A percentile compares a stretch with the other conserved stretches of the same genome.
Conservation (phyloP, 2,888 invertebrate genomes). For the Acleris literana region DNA sequence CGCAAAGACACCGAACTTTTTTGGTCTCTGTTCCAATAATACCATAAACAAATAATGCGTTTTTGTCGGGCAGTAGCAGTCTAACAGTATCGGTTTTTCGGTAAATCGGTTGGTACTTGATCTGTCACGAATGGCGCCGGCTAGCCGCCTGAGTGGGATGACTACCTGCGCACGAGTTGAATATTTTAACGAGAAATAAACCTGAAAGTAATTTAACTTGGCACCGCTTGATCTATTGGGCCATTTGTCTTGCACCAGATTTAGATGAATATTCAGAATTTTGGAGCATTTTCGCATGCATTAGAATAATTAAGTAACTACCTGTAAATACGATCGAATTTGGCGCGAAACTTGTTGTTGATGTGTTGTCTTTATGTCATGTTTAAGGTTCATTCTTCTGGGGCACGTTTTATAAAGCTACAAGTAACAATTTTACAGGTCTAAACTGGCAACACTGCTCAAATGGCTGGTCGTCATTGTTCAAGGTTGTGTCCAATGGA, state of each 20-base stretch:
- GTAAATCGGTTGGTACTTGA: neutral
- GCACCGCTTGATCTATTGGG: slow-evolving; percentile 32
- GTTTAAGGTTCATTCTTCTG: too few relatives aligned
- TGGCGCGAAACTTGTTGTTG: neutral
- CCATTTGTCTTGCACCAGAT: slow-evolving; percentile 33
- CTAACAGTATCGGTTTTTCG: slow-evolving; percentile 13
- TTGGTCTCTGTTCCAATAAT: neutral
- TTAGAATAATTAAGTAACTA: too few relatives aligned
- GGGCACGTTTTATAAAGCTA: too few relatives aligned
- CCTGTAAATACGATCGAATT: too few relatives aligned
- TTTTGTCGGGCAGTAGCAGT: slow-evolving; percentile 20
- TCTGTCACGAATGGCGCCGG: slow-evolving; percentile 31
- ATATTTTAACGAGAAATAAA: slow-evolving; percentile 33
- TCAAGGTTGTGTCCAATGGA: too few relatives aligned
- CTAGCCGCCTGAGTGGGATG: slow-evolving; percentile 45
- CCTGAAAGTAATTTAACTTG: slow-evolving; percentile 36
- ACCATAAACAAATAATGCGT: slow-evolving; percentile 5
- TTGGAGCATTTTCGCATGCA: slow-evolving; percentile 10
- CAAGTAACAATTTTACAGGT: too few relatives aligned
- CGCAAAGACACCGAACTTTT: too few relatives aligned
- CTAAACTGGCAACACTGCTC: too few relatives aligned
- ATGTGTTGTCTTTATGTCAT: too few relatives aligned
- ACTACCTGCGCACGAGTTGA: slow-evolving; percentile 35
- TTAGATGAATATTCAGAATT: slow-evolving; percentile 27
- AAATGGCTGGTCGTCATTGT: too few relatives aligned